Evolutionary conservation across 2,888 invertebrate species (phyloP), one percentile per base, ranked within the genome.

Genomic region (Acanthococcus lagerstroemiae): DNA sequence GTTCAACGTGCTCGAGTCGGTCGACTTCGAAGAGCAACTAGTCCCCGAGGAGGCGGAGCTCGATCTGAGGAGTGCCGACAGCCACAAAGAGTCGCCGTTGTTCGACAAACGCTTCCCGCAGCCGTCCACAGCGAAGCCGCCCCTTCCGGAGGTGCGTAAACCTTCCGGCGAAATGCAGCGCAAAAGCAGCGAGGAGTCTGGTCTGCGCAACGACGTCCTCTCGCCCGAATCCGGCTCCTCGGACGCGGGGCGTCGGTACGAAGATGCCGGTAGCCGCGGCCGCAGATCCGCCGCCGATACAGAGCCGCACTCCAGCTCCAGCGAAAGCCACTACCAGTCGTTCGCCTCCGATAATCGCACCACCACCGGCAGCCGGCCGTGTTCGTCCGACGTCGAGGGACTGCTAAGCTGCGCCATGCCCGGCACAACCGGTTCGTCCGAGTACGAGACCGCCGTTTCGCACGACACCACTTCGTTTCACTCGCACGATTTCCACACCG

Each of bases 281-380:
- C 21, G 24, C 6, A 52, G 24, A 52, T 22, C 19, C 7, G 21
- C 15, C 24, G 21, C 15, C 24, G 63, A 63, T 21, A 30, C 37
- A 24, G 63, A 63, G 4, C 37, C 25, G 6, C 54, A 54, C 77
- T 90, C 90, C 0, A 91, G 91, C 77, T 91, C 90, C 15, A 90
- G 91, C 17, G 90, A 90, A 72, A 91, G 91, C 74, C 88, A 88
- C 71, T 91, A 91, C 74, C 90, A 90, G 69, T 92, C 92, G 69
- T 90, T 90, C 74, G 91, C 90, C 74, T 85, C 87, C 73, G 44
- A 44, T 26, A 45, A 45, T 4, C 44, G 45, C 17, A 84, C 84
- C 2, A n/a, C 37, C 57, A 85, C 86, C 6, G 80, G 79, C 65
- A 87, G 88, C 73, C 81, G 92, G 71, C 93, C 92, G 0, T 81